These are phyloP conservation scores for Drosophila rhopaloa DNA, from an alignment of 1,140 invertebrate genomes.

Conservation along the genomic window DNA sequence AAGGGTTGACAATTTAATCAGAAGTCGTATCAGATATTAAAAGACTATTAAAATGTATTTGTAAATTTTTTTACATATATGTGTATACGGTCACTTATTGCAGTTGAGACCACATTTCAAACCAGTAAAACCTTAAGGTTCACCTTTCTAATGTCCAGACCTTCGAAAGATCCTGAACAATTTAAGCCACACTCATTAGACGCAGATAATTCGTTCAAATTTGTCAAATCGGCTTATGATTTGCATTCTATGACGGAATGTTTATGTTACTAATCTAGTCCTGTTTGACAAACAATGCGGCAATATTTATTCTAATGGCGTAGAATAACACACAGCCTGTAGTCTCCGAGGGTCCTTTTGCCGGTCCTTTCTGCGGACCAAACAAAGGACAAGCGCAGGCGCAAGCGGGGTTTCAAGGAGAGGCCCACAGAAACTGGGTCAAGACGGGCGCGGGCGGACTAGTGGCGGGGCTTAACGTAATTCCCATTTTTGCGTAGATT, in stretches of 20 bases:
- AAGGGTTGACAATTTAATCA: constrained; percentile 34
- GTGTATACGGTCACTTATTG: neutral
- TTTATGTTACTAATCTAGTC: constrained; percentile 84
- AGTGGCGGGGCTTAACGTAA: constrained; percentile 60
- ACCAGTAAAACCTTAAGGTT: neutral
- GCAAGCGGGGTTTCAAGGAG: constrained; percentile 25
- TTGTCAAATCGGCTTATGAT: constrained; percentile 83
- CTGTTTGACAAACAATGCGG: constrained; percentile 84
- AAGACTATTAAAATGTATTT: neutral
- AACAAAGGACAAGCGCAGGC: constrained; percentile 38
- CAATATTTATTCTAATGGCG: constrained; percentile 83
- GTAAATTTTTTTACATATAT: neutral
- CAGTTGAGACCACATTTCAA: neutral
- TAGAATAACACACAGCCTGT: constrained; percentile 74
- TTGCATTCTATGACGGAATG: constrained; percentile 71
- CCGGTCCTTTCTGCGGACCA: constrained; percentile 7
- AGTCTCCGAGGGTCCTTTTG: constrained; percentile 1
- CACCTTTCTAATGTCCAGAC: neutral
- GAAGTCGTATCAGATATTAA: constrained; percentile 7
- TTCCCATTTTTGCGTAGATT: constrained; percentile 65
- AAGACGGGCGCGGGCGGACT: constrained; percentile 37
- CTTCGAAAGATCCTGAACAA: constrained; percentile 17
- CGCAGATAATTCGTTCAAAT: constrained; percentile 76
- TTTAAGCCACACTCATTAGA: constrained; percentile 70
- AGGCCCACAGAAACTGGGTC: constrained; percentile 37